Evolutionary conservation across 2,888 invertebrate genomes (phyloP).

Genomic region (Cremastinae sp.): DNA sequence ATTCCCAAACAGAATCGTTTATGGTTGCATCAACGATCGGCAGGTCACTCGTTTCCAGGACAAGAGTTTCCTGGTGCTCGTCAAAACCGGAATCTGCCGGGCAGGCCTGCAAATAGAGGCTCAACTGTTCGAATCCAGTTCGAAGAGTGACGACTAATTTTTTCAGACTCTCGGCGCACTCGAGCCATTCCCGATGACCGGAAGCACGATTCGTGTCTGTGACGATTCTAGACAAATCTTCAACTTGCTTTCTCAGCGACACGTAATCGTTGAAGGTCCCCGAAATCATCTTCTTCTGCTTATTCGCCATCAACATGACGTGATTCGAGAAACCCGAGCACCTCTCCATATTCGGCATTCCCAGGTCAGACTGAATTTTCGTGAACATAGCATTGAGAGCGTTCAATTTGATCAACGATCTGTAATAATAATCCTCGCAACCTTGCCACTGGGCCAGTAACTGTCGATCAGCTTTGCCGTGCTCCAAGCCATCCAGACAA

Average conservation of each 20-base stretch:
- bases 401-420: conserved; percentile 86
- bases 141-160: conserved; percentile 82
- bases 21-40: conserved; percentile 70
- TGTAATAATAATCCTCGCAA: conserved; percentile 88
- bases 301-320: conserved; percentile 86
- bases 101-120: conserved; percentile 85
- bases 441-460: conserved; percentile 86
- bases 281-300: conserved; percentile 85
- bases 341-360: conserved; percentile 90
- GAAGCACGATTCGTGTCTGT: conserved; percentile 75
- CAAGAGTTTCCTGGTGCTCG: conserved; percentile 66
- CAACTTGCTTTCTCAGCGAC: conserved; percentile 67
- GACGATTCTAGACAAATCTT: conserved; percentile 70
- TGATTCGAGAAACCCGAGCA: conserved; percentile 93
- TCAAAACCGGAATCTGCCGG: conserved; percentile 79
- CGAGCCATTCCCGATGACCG: conserved; percentile 78
- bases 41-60: conserved; percentile 63
- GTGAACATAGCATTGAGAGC: conserved; percentile 84
- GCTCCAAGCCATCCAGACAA: conserved; percentile 82
- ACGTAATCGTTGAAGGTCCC: conserved; percentile 79
- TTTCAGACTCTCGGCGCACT: conserved; percentile 80
- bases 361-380: conserved; percentile 89
- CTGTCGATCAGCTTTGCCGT: conserved; percentile 79
- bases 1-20: conserved; percentile 69
- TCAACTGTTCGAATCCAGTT: conserved; percentile 86